A percentile compares a stretch with the other conserved stretches of the same genome.
These are phyloP conservation scores for Albula goreensis DNA, from an alignment of 2,113 vertebrate genomes.

Conservation along the genomic window DNA sequence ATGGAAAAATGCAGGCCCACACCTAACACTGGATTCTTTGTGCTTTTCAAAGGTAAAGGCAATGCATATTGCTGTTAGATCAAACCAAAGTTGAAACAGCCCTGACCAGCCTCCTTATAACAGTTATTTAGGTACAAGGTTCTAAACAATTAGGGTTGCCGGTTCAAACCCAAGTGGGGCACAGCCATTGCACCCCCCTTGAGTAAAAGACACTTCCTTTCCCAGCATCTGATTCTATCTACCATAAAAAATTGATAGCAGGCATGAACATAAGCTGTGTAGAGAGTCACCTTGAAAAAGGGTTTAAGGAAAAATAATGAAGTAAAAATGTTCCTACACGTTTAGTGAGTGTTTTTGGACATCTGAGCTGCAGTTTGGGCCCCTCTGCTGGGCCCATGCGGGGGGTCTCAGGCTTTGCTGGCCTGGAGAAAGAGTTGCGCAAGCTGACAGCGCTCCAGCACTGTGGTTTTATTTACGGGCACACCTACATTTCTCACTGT, in stretches of 20 bases:
- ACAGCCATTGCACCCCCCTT: not conserved
- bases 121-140: not conserved
- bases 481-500: not conserved
- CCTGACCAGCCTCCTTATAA: not conserved
- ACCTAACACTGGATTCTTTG: not conserved
- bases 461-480: not conserved
- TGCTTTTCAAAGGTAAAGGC: not conserved
- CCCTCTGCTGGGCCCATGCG: not conserved
- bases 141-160: not conserved
- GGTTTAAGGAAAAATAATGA: not conserved
- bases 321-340: not conserved
- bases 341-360: not conserved
- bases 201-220: not conserved
- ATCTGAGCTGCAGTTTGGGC: no score
- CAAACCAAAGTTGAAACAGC: no score
- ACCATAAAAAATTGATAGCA: not conserved
- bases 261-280: not conserved
- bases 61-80: not conserved
- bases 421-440: not conserved
- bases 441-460: not conserved
- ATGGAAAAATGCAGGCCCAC: not conserved
- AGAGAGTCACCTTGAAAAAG: not conserved
- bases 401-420: not conserved
- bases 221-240: not conserved
- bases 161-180: not conserved